Evolutionary conservation across 2,113 vertebrate species (phyloP), one percentile per base, ranked within the genome.

Genomic region (Xiphorhynchus elegans): DNA sequence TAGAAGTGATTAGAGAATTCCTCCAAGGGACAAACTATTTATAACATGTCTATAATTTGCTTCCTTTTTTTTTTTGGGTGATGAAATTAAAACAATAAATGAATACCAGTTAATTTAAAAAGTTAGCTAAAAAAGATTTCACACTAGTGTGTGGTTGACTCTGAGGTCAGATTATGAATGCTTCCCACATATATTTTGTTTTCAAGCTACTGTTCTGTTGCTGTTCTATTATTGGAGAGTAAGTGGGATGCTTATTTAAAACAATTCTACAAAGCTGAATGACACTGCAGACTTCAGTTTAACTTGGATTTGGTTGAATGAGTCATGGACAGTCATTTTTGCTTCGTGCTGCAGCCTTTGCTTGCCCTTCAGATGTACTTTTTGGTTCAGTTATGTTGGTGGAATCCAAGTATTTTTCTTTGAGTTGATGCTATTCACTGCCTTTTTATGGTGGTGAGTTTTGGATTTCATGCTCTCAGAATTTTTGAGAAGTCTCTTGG

Each of bases 191-290:
- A 39, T 39, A 67, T 77, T 95, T 94, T 89, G 26, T 89, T 92
- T 92, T 93, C 83, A 77, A 56, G 60, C 70, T 78, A 49, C 72
- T 88, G 78, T 72, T 89, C 31, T 58, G 26, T 78, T 96, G 82
- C 37, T 92, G 39, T 55, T 79, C 87, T 93, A 88, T 91, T 92
- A 81, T 68, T 94, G 84, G 62, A 95, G 87, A 33, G 26, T 88
- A 96, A 96, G 84, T 81, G 72, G 68, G 60, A 56, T 84, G 77
- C 90, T 94, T 94, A 49, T 97, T 96, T 97, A 73, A 84, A 88
- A 90, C 67, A 69, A 39, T 93, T 93, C 56, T 80, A 68, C 82
- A 77, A 89, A 94, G 77, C 76, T 81, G 58, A 89, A 81, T 7
- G 33, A 85, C n/a, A 72, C 69, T 85, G 91, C 53, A 84, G 37